Base-by-base conservation (phyloP, 2,888 invertebrate species). In the Portevinia maculata region DNA sequence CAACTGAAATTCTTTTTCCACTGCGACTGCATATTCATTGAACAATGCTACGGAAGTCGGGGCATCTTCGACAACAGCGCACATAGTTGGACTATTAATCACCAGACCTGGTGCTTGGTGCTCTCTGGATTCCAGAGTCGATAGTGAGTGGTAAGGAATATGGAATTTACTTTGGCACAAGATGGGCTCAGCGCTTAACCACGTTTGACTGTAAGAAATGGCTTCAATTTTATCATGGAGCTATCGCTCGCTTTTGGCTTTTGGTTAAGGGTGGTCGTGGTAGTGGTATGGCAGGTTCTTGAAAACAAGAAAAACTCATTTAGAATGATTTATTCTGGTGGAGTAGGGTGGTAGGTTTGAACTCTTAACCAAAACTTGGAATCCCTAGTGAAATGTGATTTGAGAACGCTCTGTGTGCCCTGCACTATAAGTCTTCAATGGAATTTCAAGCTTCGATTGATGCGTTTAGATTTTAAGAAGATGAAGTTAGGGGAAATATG, bases 141-240 rank as follows among this genome's bases (percentile, higher is more conserved):
- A 74, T 79, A 60, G 55, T 41, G 52, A 65, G 48, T 52, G 34
- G 32, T 59, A 39, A 9, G 50, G 39, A 41, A 64, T 48, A 59
- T 57, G 69, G 52, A 81, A 81, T 81, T 70, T 70, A 81, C 70
- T 81, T 65, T 59, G 48, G 52, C 52, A 41, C 46, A 41, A 50
- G 39, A 21, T 17, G 24, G 15, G 48, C 24, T 50, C 34, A 32
- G 30, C 59, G 39, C 76, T 64, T 71, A 65, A 81, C 81, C 76
- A 81, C 81, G 76, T 81, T 76, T 71, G 70, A 81, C 76, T 65
- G 70, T 70, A 81, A 81, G 76, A 57, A 81, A 81, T 70, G 34
- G 48, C 53, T 81, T 69, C 37, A 59, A 65, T 65, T 70, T 76
- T 24, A 71, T 71, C 52, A 37, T 37, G 69, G 34, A 11, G 24